Conservation (phyloP, 2,113 vertebrate species). For the Chloroceryle aenea region DNA sequence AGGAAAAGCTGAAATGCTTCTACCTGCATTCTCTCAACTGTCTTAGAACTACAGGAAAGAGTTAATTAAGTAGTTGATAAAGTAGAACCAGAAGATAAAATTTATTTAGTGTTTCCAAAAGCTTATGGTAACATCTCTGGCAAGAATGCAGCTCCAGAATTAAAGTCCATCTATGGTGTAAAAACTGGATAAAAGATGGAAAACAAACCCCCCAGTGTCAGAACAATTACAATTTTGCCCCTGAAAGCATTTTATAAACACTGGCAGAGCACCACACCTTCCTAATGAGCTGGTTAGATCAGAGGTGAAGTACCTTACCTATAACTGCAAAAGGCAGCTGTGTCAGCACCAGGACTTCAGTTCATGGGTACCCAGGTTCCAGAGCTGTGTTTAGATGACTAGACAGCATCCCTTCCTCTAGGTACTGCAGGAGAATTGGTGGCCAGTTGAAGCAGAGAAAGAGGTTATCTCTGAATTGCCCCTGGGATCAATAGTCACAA, state of each 20-base stretch:
- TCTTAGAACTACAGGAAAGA: not conserved
- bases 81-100: not conserved
- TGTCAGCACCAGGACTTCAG: not conserved
- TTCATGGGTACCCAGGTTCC: not conserved
- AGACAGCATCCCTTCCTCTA: not conserved
- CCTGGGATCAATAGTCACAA: not conserved
- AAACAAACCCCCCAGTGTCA: not conserved
- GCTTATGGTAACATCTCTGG: not conserved
- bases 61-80: not conserved
- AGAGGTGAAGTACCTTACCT: not conserved
- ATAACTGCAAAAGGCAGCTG: not conserved
- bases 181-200: not conserved
- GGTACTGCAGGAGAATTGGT: not conserved
- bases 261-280: not conserved
- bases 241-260: not conserved
- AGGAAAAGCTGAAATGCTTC: not conserved
- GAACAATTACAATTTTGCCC: not conserved
- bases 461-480: not conserved
- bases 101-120: slow-evolving; percentile 6
- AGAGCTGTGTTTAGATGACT: not conserved
- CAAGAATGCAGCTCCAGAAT: not conserved
- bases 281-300: not conserved
- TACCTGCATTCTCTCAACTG: not conserved
- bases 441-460: not conserved
- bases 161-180: not conserved